Evolutionary conservation across 1,140 invertebrate genomes (phyloP).

Genomic region (Drosophila oshimai): DNA sequence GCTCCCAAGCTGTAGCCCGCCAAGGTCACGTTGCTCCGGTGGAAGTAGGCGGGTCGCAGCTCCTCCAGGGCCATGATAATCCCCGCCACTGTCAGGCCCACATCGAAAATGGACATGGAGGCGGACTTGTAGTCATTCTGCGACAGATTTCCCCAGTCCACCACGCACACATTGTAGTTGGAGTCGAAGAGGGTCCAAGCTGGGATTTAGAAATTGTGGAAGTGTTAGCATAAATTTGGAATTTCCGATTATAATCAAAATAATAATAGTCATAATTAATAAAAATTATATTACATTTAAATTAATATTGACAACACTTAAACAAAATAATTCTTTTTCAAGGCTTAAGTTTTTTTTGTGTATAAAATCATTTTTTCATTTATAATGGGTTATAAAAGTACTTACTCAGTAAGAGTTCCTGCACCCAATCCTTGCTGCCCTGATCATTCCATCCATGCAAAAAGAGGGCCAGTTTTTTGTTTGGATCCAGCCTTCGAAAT

Average conservation of each 20-base stretch:
- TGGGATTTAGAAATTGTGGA: conserved; percentile 4
- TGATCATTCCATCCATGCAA: conserved; percentile 81
- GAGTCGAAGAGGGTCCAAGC: conserved; percentile 70
- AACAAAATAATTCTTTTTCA: too few species aligned
- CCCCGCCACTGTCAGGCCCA: conserved; percentile 85
- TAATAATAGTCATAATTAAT: too few species aligned
- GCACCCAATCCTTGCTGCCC: conserved; percentile 77
- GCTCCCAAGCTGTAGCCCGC: conserved; percentile 94
- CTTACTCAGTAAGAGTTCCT: conserved; percentile 66
- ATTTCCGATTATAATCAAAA: background rate
- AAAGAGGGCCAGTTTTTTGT: conserved; percentile 69
- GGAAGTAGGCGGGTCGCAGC: conserved; percentile 80
- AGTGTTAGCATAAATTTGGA: too few species aligned
- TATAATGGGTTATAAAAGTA: too few species aligned
- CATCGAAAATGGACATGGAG: conserved; percentile 83
- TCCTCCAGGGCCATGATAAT: conserved; percentile 85
- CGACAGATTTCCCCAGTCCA: conserved; percentile 87
- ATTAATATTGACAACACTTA: too few species aligned
- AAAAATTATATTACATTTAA: too few species aligned
- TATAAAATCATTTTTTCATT: too few species aligned
- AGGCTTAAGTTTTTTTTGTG: too few species aligned
- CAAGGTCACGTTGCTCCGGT: conserved; percentile 85
- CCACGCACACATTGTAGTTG: conserved; percentile 81
- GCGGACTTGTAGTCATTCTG: conserved; percentile 83
- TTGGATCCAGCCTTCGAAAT: conserved; percentile 60